Evolutionary conservation across 2,797 vertebrate species (phyloP), one percentile per base, ranked within the genome.

Genomic region (Brotula barbata): DNA sequence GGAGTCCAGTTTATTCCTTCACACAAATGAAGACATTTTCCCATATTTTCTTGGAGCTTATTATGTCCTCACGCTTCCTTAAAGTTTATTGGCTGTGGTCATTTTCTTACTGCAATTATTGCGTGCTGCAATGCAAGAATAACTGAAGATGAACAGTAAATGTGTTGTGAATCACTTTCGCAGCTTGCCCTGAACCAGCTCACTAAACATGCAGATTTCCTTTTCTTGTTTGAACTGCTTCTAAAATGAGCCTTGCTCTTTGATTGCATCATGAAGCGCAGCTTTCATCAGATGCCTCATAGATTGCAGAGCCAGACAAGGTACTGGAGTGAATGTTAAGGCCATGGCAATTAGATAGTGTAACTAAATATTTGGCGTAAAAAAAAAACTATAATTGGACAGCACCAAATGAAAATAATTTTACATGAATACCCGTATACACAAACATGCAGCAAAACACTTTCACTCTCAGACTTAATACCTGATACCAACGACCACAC

Each of bases 181-280:
- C 66, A 73, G 73, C 80, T 81, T 74, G 75, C 79, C 82, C 77
- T 61, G 64, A 81, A 82, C 78, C 71, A 74, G 73, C 78, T 77
- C 75, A 77, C 77, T 69, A 78, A 87, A 84, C 75, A 85, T 67
- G 77, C 76, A 52, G 64, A 74, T 72, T 75, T 71, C 63, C 58
- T 40, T 57, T 68, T 71, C 71, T 75, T 78, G 79, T 85, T 85
- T 85, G 80, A 87, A 87, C 81, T 80, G 69, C 78, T 83, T 80
- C 68, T 75, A 71, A 85, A 82, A 83, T 57, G 72, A 87, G 75
- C 78, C 84, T 92, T 92, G 88, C 91, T 86, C 85, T 83, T 82
- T 78, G 85, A 85, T 92, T 92, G 90, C 90, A 91, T 92, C 91
- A 92, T 73, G 76, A 75, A 70, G 81, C 40, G 64, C 78, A 76